Evolutionary conservation across 2,797 vertebrate genomes (phyloP).

Genomic region (Propithecus deckenii): DNA sequence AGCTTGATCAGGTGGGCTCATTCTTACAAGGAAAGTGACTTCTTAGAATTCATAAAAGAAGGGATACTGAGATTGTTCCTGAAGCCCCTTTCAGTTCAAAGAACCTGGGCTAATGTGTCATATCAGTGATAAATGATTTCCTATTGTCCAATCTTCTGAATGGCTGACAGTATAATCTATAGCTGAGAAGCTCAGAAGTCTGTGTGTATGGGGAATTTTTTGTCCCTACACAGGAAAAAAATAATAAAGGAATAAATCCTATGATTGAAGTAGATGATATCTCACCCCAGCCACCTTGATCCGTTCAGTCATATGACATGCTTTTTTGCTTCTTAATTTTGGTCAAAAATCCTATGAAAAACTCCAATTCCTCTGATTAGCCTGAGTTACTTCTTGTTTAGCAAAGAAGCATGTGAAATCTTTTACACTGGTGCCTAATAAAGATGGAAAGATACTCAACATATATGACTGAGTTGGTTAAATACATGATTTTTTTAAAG

Average conservation of each 20-base stretch:
- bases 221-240: neutral
- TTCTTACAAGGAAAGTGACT: conserved; percentile 25
- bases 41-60: conserved; percentile 24
- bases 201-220: neutral
- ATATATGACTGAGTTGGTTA: neutral
- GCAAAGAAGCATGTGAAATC: neutral
- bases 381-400: neutral
- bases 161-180: conserved; percentile 33
- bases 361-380: neutral
- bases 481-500: neutral
- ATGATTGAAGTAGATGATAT: conserved; percentile 51
- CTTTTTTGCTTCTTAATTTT: neutral
- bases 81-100: conserved; percentile 25
- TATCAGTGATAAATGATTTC: conserved; percentile 61
- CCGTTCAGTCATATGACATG: neutral
- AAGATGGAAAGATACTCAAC: neutral
- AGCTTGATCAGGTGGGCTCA: neutral
- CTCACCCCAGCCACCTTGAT: conserved; percentile 15
- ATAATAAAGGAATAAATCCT: conserved; percentile 8
- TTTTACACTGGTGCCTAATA: neutral
- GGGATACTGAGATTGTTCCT: neutral
- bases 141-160: conserved; percentile 45
- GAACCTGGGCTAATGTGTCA: neutral
- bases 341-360: neutral
- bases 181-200: conserved; percentile 19